Conservation (phyloP, 2,113 vertebrate species). For the Coptodon rendalli region DNA sequence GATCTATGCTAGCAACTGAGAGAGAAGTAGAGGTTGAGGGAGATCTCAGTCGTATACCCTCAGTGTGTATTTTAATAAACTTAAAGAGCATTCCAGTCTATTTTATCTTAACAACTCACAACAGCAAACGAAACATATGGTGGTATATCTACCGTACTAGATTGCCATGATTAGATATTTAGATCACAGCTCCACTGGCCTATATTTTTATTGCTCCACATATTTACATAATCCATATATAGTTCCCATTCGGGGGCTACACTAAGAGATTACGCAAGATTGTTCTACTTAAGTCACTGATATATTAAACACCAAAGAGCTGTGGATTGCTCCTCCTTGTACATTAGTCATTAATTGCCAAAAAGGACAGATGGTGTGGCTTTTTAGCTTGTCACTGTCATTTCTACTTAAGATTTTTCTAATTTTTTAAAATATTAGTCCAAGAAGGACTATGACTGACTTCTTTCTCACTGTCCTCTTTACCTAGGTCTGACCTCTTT, state of each 20-base stretch:
- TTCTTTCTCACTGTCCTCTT: neutral
- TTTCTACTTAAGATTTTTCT: neutral
- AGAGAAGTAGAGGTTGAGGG: neutral
- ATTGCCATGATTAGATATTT: slow-evolving; percentile 21
- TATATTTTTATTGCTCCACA: slow-evolving; percentile 40
- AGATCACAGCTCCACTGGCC: slow-evolving; percentile 49
- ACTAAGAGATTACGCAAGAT: slow-evolving; percentile 17
- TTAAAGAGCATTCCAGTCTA: neutral
- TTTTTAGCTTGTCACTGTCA: neutral
- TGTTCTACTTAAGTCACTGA: slow-evolving; percentile 22
- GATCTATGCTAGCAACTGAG: neutral
- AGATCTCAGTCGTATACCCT: neutral
- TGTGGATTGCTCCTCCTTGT: neutral
- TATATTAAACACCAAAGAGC: neutral
- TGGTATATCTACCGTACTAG: neutral
- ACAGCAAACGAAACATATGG: neutral
- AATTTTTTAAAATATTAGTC: neutral
- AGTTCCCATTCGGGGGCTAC: neutral
- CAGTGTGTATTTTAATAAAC: neutral
- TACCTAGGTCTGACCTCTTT: slow-evolving; percentile 87
- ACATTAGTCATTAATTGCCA: neutral
- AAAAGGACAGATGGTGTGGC: neutral
- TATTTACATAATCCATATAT: slow-evolving; percentile 45
- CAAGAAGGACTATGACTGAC: neutral
- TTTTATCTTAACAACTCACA: neutral